These are phyloP conservation scores for Dicyrtoma fusca DNA, from an alignment of 2,888 invertebrate species.

Conservation along the genomic window DNA sequence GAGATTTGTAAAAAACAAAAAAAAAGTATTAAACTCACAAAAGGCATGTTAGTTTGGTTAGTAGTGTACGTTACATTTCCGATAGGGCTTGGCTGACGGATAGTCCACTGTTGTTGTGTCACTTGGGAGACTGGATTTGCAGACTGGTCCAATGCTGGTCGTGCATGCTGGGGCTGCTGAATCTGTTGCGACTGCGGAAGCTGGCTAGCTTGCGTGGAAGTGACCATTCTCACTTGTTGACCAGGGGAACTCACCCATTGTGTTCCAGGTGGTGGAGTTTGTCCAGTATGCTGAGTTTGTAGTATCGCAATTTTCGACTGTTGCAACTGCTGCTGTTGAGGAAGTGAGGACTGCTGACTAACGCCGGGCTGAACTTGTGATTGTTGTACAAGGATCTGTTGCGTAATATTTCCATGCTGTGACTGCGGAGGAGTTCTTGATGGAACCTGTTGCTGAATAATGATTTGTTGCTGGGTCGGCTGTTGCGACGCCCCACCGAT, in stretches of 20 bases:
- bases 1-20: neutral
- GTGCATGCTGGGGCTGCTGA: constrained; percentile 1
- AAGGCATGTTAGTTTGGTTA: constrained; percentile 39
- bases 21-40: constrained; percentile 30
- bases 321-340: constrained; percentile 28
- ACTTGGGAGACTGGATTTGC: constrained; percentile 10
- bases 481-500: neutral
- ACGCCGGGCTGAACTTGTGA: constrained; percentile 8
- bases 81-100: constrained; percentile 26
- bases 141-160: constrained; percentile 16
- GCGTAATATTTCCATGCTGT: constrained; percentile 6
- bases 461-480: constrained; percentile 16
- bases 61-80: constrained; percentile 28
- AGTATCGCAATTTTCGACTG: constrained; percentile 26
- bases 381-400: neutral
- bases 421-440: constrained; percentile 4
- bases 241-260: constrained; percentile 22
- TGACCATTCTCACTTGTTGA: constrained; percentile 28
- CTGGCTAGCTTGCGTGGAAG: constrained; percentile 10
- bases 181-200: constrained; percentile 12
- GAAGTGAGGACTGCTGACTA: constrained; percentile 2
- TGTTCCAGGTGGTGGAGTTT: constrained; percentile 15
- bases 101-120: constrained; percentile 32
- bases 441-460: constrained; percentile 24
- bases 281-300: constrained; percentile 17